These are phyloP conservation scores for Clarias macrocephalus DNA, from an alignment of 2,113 vertebrate genomes.

Conservation along the genomic window DNA sequence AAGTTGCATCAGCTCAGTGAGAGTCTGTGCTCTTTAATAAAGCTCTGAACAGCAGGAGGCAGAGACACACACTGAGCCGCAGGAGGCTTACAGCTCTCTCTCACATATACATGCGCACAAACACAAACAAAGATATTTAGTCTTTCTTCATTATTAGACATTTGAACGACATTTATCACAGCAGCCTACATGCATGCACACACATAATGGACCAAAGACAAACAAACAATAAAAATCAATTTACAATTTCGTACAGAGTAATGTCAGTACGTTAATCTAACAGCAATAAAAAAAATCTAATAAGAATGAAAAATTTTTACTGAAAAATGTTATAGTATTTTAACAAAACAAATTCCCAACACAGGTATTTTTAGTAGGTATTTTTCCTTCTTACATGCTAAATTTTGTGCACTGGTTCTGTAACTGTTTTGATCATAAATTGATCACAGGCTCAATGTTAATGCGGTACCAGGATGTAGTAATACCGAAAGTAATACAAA, in stretches of 20 bases:
- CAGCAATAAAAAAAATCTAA: background rate
- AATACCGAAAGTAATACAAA: too few species aligned
- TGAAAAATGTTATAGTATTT: background rate
- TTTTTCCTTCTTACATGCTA: background rate
- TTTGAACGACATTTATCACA: background rate
- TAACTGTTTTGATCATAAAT: background rate
- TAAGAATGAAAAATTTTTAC: background rate
- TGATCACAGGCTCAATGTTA: background rate
- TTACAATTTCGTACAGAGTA: background rate
- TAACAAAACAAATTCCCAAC: background rate
- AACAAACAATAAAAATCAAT: background rate
- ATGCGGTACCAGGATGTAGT: background rate
- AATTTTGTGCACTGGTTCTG: background rate
- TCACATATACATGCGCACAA: background rate
- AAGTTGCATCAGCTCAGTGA: slow-evolving; percentile 16
- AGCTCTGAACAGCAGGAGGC: slow-evolving; percentile 17
- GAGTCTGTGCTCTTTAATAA: slow-evolving; percentile 36
- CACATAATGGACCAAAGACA: background rate
- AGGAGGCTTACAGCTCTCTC: background rate
- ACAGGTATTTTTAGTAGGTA: background rate
- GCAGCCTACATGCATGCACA: background rate
- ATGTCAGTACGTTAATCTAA: background rate
- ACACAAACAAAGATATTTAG: background rate
- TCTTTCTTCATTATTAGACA: slow-evolving; percentile 8
- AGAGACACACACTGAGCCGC: background rate